A percentile compares a stretch with the other conserved stretches of the same genome.
phyloP scores from a whole-genome alignment of 2,113 vertebrate genomes.

The Bubalus kerabau region DNA sequence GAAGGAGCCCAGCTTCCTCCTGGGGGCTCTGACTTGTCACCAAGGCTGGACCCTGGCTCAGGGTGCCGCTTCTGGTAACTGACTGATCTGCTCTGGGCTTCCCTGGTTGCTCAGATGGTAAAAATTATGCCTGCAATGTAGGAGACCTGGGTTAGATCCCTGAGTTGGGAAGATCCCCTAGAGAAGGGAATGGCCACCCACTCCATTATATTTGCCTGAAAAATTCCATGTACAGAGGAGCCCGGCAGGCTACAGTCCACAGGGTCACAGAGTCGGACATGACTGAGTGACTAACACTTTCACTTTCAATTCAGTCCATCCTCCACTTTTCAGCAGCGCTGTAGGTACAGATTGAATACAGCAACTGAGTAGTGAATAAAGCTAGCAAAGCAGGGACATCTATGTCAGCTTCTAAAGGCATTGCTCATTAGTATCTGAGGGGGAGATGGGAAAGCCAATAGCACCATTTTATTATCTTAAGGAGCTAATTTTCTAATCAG shows the following conservation, averaged over 20 bases:
- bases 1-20: neutral
- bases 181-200: neutral
- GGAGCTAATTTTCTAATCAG: neutral
- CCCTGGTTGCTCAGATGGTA: neutral
- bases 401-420: neutral
- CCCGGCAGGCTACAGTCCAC: neutral
- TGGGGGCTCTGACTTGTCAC: neutral
- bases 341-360: neutral
- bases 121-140: neutral
- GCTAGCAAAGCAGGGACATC: neutral
- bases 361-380: neutral
- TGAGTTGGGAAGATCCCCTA: neutral
- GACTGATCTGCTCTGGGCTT: neutral
- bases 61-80: neutral
- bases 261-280: neutral
- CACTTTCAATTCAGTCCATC: neutral
- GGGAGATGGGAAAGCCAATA: neutral
- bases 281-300: neutral
- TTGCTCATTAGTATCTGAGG: neutral
- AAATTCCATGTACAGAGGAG: neutral
- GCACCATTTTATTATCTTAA: neutral
- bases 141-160: neutral
- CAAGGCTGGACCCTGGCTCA: neutral
- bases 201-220: neutral
- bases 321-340: neutral